phyloP scores from a whole-genome alignment of 2,797 vertebrate genomes.

The Peromyscus melanophrys region DNA sequence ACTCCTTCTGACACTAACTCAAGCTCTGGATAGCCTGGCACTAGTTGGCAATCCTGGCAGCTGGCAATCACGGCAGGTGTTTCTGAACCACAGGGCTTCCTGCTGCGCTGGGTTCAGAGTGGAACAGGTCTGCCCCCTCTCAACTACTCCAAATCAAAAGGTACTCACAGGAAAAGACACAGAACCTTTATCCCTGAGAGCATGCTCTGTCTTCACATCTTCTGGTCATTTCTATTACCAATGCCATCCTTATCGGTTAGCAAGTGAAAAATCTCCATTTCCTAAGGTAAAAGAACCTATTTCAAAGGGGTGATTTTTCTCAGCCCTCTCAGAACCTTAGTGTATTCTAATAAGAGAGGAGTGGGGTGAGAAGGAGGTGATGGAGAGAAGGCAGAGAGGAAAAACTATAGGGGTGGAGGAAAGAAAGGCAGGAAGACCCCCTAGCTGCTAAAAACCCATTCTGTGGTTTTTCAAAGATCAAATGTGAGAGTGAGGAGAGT shows the following conservation, averaged over 20 bases:
- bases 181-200: not conserved
- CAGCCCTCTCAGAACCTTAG: not conserved
- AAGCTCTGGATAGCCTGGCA: not conserved
- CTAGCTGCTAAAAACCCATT: not conserved
- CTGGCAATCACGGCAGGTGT: no score
- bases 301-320: not conserved
- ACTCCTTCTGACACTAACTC: not conserved
- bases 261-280: not conserved
- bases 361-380: not conserved
- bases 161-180: not conserved
- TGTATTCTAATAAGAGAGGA: not conserved
- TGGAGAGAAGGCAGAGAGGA: no score
- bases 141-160: not conserved
- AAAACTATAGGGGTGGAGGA: not conserved
- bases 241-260: not conserved
- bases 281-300: not conserved
- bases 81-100: not conserved
- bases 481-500: not conserved
- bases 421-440: conserved; percentile 45
- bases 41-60: no score
- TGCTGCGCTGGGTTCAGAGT: not conserved
- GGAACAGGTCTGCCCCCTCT: not conserved
- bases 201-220: not conserved
- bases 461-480: conserved; percentile 48
- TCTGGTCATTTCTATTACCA: not conserved